Conservation (phyloP, 2,888 invertebrate genomes). For the Patella pellucida region DNA sequence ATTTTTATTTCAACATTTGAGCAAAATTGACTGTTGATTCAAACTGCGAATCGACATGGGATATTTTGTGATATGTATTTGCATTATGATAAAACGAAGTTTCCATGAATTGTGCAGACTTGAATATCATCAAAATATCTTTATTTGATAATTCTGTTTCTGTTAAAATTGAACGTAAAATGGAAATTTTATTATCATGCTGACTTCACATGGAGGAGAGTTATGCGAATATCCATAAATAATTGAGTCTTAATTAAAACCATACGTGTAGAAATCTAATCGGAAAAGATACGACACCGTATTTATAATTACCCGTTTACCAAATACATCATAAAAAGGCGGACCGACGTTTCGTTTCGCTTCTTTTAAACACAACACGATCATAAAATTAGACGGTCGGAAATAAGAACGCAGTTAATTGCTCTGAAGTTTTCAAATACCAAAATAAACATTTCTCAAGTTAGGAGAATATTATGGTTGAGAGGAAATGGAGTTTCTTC, state of each 20-base stretch:
- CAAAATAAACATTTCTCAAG: constrained; percentile 9
- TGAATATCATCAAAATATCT: too few species aligned
- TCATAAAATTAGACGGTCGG: neutral
- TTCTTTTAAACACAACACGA: neutral
- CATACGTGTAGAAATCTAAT: neutral
- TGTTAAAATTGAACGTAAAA: constrained; percentile 2
- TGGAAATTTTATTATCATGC: neutral
- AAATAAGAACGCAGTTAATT: neutral
- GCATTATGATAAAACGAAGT: too few species aligned
- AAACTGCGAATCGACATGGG: too few species aligned
- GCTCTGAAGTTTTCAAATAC: constrained; percentile 6
- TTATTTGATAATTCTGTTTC: neutral
- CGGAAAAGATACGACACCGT: too few species aligned
- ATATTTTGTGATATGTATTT: too few species aligned
- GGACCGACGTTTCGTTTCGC: constrained; percentile 4
- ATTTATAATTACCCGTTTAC: too few species aligned
- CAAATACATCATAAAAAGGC: too few species aligned
- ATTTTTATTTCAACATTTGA: too few species aligned
- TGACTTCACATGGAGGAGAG: neutral
- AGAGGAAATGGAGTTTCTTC: constrained; percentile 7
- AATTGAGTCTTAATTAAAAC: constrained; percentile 8
- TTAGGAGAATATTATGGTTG: constrained; percentile 6
- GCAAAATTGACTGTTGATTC: too few species aligned
- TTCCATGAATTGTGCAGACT: too few species aligned
- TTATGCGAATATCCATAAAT: neutral